phyloP scores from a whole-genome alignment of 2,113 vertebrate species.

The Cyprichromis sp. region DNA sequence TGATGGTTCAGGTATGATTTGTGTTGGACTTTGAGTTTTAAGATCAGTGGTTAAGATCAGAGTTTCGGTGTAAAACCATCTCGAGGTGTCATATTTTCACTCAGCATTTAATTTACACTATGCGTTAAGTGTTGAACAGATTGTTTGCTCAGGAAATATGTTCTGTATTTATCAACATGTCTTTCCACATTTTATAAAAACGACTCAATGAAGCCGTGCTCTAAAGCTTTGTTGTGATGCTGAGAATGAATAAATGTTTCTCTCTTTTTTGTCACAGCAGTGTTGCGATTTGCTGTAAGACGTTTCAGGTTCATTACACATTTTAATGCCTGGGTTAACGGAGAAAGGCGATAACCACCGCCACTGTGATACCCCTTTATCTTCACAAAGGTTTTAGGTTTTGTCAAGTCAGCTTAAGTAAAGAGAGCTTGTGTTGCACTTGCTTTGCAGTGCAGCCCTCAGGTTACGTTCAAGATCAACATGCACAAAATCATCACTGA shows the following conservation, averaged over 20 bases:
- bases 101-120: background rate
- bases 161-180: background rate
- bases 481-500: background rate
- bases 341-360: background rate
- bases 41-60: rapidly evolving
- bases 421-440: background rate
- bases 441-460: background rate
- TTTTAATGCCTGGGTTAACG: background rate
- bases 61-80: rapidly evolving
- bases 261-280: background rate
- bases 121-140: rapidly evolving
- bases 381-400: background rate
- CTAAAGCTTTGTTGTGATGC: background rate
- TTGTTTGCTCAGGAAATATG: background rate
- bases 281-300: background rate
- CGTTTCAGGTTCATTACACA: background rate
- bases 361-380: background rate
- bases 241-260: background rate
- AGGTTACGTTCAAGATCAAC: background rate
- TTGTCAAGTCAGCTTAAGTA: background rate
- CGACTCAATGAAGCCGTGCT: rapidly evolving
- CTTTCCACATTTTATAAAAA: rapidly evolving
- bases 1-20: rapidly evolving
- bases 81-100: rapidly evolving
- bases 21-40: background rate